A percentile compares a stretch with the other conserved stretches of the same genome.
Evolutionary conservation across 2,888 invertebrate species (phyloP).

Genomic region (Taphrorychus bicolor): DNA sequence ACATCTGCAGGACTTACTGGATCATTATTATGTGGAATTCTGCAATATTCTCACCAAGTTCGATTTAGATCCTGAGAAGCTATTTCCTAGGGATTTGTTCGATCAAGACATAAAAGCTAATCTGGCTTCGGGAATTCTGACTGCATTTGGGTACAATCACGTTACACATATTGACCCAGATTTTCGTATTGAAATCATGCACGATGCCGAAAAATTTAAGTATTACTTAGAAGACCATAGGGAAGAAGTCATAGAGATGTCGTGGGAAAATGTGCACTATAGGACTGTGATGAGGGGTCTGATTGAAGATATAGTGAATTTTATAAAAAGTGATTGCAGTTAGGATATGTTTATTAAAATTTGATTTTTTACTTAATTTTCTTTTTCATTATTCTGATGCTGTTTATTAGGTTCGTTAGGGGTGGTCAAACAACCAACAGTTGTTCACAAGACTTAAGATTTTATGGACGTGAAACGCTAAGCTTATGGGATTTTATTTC

Average conservation of each 20-base stretch:
- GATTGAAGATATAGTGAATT: slow-evolving; percentile 18
- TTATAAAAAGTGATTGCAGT: background rate
- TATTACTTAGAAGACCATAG: slow-evolving; percentile 12
- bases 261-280: slow-evolving; percentile 19
- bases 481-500: too few species aligned
- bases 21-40: slow-evolving; percentile 46
- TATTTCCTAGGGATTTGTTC: slow-evolving; percentile 45
- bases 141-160: slow-evolving; percentile 6
- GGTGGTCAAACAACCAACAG: too few species aligned
- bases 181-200: slow-evolving; percentile 18
- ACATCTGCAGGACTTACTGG: slow-evolving; percentile 40
- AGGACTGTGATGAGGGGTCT: slow-evolving; percentile 16
- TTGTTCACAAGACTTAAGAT: too few species aligned
- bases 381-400: background rate
- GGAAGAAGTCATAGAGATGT: slow-evolving; percentile 15
- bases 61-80: slow-evolving; percentile 39
- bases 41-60: slow-evolving; percentile 39
- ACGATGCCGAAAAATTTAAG: slow-evolving; percentile 15
- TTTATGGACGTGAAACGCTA: too few species aligned
- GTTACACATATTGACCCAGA: slow-evolving; percentile 19
- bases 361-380: background rate
- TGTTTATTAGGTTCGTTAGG: too few species aligned
- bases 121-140: background rate
- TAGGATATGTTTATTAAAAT: background rate
- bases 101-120: slow-evolving; percentile 16